phyloP scores from a whole-genome alignment of 1,140 invertebrate species.

The Pseudobourletiella spinata region DNA sequence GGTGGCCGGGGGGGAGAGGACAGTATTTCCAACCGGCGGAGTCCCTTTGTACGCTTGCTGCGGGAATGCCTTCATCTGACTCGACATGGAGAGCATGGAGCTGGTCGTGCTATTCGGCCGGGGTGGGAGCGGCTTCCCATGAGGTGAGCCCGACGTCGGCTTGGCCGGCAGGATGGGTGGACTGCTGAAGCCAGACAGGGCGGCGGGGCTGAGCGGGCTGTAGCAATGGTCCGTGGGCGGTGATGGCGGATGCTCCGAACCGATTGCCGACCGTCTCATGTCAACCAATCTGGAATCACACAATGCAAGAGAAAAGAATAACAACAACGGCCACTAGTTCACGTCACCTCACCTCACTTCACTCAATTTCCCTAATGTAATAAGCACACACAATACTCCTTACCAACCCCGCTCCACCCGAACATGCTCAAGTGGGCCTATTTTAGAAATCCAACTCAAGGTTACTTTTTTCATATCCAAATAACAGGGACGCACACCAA shows the following conservation, averaged over 20 bases:
- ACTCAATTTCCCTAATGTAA: too few relatives aligned
- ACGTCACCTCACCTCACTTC: too few relatives aligned
- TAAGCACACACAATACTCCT: too few relatives aligned
- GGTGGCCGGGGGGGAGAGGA: not conserved
- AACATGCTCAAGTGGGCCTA: too few relatives aligned
- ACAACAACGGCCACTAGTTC: too few relatives aligned
- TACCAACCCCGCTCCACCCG: too few relatives aligned
- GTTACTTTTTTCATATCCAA: too few relatives aligned
- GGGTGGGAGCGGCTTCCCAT: conserved; percentile 27
- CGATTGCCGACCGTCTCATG: conserved; percentile 34
- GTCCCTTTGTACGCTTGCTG: not conserved
- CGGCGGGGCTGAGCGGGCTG: conserved; percentile 5
- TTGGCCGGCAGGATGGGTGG: conserved; percentile 33
- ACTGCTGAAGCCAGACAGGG: not conserved
- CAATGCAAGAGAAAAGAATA: too few relatives aligned
- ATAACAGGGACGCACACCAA: too few relatives aligned
- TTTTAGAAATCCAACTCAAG: too few relatives aligned
- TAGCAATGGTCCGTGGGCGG: conserved; percentile 3
- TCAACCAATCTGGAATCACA: conserved; percentile 38
- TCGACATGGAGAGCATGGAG: conserved; percentile 12
- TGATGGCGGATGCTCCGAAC: conserved; percentile 21
- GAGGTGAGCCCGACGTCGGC: conserved; percentile 15
- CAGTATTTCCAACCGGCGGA: conserved; percentile 8
- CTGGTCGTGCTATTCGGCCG: conserved; percentile 25
- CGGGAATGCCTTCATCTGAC: conserved; percentile 17